A percentile compares a stretch with the other conserved stretches of the same genome.
Evolutionary conservation across 2,797 vertebrate genomes (phyloP).

Genomic region (Zenarchopterus dispar): DNA sequence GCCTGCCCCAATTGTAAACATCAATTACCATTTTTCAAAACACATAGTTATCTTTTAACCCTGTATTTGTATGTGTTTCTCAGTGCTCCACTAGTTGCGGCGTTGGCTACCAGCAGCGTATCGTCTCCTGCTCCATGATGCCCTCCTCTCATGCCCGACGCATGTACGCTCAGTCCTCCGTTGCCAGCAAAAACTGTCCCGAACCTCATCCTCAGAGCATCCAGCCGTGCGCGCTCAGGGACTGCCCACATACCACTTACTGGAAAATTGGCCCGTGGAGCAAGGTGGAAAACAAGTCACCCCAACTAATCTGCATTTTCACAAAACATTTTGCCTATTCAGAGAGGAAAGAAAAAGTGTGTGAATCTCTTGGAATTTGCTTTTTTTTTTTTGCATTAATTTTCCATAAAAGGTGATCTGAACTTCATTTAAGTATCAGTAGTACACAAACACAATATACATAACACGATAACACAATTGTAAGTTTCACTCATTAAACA

Average conservation of each 20-base stretch:
- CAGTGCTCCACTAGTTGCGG: conserved; percentile 91
- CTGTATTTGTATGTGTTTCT: conserved; percentile 31
- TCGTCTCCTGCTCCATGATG: conserved; percentile 83
- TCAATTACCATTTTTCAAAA: too few species aligned
- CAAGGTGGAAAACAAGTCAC: conserved; percentile 64
- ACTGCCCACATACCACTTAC: conserved; percentile 80
- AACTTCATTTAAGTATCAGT: too few species aligned
- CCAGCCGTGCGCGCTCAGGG: conserved; percentile 80
- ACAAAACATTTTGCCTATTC: conserved; percentile 19
- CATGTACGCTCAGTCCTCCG: conserved; percentile 55
- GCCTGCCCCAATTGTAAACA: too few species aligned
- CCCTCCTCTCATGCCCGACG: conserved; percentile 60
- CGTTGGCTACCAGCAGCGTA: conserved; percentile 81
- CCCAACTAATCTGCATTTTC: conserved; percentile 8
- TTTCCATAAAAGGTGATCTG: too few species aligned
- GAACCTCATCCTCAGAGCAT: conserved; percentile 72
- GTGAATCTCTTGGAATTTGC: not conserved
- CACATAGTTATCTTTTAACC: conserved; percentile 1
- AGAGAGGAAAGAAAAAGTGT: not conserved
- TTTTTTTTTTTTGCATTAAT: not conserved
- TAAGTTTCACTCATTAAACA: too few species aligned
- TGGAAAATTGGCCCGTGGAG: conserved; percentile 92
- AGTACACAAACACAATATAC: too few species aligned
- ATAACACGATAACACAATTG: too few species aligned
- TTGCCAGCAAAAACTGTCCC: conserved; percentile 77